Evolutionary conservation across 2,888 invertebrate genomes (phyloP).

Genomic region (Argyra leucocephala): DNA sequence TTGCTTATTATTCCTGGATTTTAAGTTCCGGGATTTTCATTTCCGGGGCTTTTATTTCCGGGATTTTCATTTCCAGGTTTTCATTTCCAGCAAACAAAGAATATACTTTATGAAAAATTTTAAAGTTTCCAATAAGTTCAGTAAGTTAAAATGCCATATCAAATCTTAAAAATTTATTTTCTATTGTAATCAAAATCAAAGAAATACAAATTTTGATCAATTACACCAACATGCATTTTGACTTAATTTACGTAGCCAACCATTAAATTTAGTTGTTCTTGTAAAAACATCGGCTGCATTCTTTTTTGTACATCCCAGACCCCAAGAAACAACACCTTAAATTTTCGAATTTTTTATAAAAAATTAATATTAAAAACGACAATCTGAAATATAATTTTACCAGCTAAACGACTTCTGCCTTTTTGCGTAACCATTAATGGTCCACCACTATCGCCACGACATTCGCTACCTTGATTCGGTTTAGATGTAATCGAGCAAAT

Average conservation of each 20-base stretch:
- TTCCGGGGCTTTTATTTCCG: too few relatives aligned
- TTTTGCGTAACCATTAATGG: constrained; percentile 21
- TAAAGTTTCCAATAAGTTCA: too few relatives aligned
- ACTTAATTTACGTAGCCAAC: constrained; percentile 23
- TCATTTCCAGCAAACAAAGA: too few relatives aligned
- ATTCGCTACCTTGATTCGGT: not conserved
- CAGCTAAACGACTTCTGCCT: constrained; percentile 19
- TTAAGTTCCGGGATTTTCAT: too few relatives aligned
- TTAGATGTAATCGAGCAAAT: constrained; percentile 18
- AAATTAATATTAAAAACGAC: not conserved
- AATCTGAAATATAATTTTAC: constrained; percentile 12
- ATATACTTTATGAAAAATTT: too few relatives aligned
- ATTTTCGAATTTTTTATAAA: not conserved
- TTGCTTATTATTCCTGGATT: too few relatives aligned
- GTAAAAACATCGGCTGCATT: constrained; percentile 25
- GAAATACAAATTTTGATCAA: not conserved
- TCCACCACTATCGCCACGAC: constrained; percentile 23
- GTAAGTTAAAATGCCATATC: too few relatives aligned
- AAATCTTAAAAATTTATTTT: too few relatives aligned
- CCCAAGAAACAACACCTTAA: constrained; percentile 26
- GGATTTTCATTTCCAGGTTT: too few relatives aligned
- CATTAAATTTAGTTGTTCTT: constrained; percentile 22
- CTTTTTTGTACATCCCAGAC: constrained; percentile 23
- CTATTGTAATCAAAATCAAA: not conserved
- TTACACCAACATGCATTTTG: constrained; percentile 20